Conservation (phyloP, 2,797 vertebrate species). For the Sebastes iracundus region DNA sequence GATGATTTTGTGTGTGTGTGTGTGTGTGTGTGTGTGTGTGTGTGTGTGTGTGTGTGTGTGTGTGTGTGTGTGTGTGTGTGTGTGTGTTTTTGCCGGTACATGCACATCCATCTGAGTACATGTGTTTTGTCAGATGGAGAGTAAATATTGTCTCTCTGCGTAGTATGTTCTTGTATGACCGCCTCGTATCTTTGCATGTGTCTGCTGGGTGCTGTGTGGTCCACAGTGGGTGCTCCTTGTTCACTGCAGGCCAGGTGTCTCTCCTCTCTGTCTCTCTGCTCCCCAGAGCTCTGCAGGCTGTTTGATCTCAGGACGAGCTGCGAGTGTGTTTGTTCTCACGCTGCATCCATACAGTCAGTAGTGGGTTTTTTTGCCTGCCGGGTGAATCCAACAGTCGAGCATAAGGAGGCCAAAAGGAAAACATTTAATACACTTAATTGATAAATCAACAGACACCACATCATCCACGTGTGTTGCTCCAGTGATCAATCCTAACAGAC, state of each 20-base stretch:
- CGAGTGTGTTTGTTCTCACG: slow-evolving; percentile 2
- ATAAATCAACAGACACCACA: background rate
- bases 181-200: background rate
- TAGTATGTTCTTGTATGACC: background rate
- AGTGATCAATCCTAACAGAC: background rate
- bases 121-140: slow-evolving; percentile 31
- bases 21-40: too few relatives aligned
- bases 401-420: background rate
- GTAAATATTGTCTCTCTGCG: slow-evolving; percentile 21
- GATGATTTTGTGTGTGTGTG: too few relatives aligned
- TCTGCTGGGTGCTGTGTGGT: slow-evolving; percentile 5
- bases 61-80: slow-evolving; percentile 12
- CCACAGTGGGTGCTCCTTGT: slow-evolving; percentile 47
- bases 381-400: slow-evolving; percentile 1
- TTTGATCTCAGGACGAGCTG: slow-evolving; percentile 52
- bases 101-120: slow-evolving; percentile 17
- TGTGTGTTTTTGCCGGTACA: slow-evolving; percentile 11
- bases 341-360: background rate
- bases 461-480: background rate
- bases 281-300: slow-evolving; percentile 27
- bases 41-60: too few relatives aligned
- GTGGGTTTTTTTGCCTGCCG: background rate
- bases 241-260: slow-evolving; percentile 54
- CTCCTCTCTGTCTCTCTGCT: slow-evolving; percentile 39
- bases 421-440: background rate